Evolutionary conservation across 1,140 invertebrate species (phyloP).

Genomic region (Hylyphantes graminicola): DNA sequence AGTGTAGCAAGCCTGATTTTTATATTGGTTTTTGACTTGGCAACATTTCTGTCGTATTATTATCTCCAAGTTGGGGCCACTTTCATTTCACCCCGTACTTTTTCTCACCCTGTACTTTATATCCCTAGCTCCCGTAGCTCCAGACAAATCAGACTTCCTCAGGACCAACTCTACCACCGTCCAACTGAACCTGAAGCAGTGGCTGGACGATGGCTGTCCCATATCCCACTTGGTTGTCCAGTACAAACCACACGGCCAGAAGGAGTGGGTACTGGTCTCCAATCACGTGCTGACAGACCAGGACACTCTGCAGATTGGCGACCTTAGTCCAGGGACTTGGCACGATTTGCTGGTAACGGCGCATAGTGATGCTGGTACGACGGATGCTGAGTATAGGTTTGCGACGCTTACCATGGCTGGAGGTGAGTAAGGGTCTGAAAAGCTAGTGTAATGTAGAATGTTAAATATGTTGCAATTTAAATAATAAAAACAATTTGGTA

Average conservation of each 20-base stretch:
- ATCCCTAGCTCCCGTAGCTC: constrained; percentile 62
- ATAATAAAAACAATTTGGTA: too few relatives aligned
- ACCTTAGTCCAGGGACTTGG: constrained; percentile 66
- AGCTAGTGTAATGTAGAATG: too few relatives aligned
- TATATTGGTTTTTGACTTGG: too few relatives aligned
- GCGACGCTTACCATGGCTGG: constrained; percentile 93
- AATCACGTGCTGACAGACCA: constrained; percentile 62
- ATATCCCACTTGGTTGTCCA: constrained; percentile 72
- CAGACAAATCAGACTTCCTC: constrained; percentile 63
- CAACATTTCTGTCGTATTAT: too few relatives aligned
- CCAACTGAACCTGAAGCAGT: constrained; percentile 69
- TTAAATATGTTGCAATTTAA: too few relatives aligned
- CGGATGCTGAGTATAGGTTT: constrained; percentile 93
- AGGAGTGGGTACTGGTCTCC: constrained; percentile 64
- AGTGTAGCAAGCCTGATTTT: too few relatives aligned
- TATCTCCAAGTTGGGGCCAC: background rate
- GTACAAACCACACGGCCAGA: constrained; percentile 65
- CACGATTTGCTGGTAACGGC: constrained; percentile 83
- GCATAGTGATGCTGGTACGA: constrained; percentile 95
- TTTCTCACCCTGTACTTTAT: too few relatives aligned
- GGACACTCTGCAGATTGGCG: constrained; percentile 65
- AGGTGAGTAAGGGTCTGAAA: constrained; percentile 64
- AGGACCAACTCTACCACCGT: constrained; percentile 68
- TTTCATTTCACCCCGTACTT: constrained; percentile 12
- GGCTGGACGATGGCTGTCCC: constrained; percentile 72